phyloP scores from a whole-genome alignment of 2,113 vertebrate species.

The Lipophrys pholis region DNA sequence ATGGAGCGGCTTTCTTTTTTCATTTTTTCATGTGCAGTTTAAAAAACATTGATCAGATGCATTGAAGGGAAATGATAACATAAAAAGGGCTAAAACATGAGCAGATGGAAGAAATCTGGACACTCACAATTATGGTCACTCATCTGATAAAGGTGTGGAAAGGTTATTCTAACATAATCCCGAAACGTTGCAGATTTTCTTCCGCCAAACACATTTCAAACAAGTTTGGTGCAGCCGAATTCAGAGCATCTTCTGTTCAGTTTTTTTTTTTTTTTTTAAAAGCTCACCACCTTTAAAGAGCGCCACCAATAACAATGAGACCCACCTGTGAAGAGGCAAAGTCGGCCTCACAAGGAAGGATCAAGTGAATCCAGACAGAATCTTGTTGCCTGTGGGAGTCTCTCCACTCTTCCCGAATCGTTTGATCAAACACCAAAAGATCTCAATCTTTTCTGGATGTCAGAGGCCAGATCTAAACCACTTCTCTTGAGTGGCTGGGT shows the following conservation, averaged over 20 bases:
- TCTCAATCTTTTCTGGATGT: constrained; percentile 46
- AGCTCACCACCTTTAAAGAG: constrained; percentile 14
- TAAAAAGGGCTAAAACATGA: too few relatives aligned
- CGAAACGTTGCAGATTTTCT: too few relatives aligned
- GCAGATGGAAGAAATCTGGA: too few relatives aligned
- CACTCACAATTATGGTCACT: too few relatives aligned
- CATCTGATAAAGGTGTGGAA: too few relatives aligned
- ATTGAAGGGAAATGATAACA: too few relatives aligned
- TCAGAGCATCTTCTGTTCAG: background rate
- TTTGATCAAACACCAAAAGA: constrained; percentile 51
- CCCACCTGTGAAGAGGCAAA: background rate
- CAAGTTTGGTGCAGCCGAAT: constrained; percentile 12
- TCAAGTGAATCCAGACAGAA: background rate
- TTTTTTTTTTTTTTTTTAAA: constrained; percentile 3
- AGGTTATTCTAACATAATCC: too few relatives aligned
- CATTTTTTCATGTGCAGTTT: too few relatives aligned
- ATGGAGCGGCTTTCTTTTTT: too few relatives aligned
- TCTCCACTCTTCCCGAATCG: constrained; percentile 32
- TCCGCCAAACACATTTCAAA: too few relatives aligned
- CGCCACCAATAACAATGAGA: constrained; percentile 33
- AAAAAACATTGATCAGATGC: too few relatives aligned
- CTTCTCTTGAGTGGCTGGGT: constrained; percentile 36
- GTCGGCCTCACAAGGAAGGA: constrained; percentile 1
- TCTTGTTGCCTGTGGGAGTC: too few relatives aligned
- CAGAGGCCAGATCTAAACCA: constrained; percentile 48